Conservation (phyloP, 2,797 vertebrate species). For the Chloroceryle amazona region DNA sequence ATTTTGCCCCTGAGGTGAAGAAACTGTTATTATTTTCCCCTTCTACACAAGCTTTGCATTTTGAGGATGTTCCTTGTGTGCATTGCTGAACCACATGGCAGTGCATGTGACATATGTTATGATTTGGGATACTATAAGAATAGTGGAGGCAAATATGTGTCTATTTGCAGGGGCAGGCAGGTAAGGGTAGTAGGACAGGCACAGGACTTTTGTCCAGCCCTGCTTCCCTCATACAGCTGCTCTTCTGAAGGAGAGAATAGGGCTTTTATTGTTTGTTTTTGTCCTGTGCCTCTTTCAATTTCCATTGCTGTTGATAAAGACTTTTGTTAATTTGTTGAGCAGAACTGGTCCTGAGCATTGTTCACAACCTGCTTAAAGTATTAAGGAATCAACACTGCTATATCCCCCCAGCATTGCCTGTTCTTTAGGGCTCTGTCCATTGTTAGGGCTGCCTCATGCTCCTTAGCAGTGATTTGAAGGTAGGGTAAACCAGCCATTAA, state of each 20-base stretch:
- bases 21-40: neutral
- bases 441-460: neutral
- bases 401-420: accelerated
- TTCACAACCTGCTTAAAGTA: accelerated
- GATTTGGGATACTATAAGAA: neutral
- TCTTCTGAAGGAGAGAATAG: neutral
- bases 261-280: neutral
- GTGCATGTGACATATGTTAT: neutral
- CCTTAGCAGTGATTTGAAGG: neutral
- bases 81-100: neutral
- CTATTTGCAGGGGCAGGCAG: neutral
- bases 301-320: neutral
- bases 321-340: neutral
- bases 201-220: neutral
- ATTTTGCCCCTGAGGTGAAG: conserved; percentile 62
- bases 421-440: neutral
- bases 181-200: neutral
- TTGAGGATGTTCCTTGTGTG: neutral
- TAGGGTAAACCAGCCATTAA: neutral
- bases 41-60: neutral
- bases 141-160: accelerated
- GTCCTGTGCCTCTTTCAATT: neutral
- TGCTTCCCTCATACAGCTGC: accelerated
- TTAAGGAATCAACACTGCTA: neutral
- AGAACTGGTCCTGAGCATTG: neutral